phyloP scores from a whole-genome alignment of 2,113 vertebrate species.

The Pontoporia blainvillei region DNA sequence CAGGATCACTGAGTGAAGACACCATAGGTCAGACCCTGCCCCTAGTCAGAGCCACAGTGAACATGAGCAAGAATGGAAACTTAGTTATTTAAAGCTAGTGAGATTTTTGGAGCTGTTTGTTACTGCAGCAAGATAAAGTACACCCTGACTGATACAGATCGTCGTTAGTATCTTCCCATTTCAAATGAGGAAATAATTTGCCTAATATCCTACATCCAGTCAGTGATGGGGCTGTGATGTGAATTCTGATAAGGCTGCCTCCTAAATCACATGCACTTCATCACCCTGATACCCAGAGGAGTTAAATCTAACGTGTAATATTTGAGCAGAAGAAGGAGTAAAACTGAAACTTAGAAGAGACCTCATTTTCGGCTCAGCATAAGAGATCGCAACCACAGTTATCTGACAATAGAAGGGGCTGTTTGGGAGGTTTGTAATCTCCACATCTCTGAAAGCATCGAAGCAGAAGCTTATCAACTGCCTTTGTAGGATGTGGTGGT shows the following conservation, averaged over 20 bases:
- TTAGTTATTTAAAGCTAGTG: neutral
- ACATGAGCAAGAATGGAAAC: neutral
- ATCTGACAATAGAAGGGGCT: neutral
- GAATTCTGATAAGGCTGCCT: neutral
- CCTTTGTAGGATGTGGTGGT: neutral
- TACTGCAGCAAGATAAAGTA: neutral
- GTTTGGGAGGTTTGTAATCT: neutral
- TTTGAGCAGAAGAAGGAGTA: neutral
- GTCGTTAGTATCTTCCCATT: neutral
- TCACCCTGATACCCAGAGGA: rapidly evolving
- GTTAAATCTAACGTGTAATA: neutral
- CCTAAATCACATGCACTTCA: rapidly evolving
- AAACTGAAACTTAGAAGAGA: neutral
- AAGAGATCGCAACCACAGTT: neutral
- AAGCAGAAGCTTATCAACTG: neutral
- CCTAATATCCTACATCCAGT: neutral
- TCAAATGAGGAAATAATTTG: neutral
- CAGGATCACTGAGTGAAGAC: neutral
- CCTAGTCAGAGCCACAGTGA: neutral
- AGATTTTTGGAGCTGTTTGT: neutral
- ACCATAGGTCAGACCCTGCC: neutral
- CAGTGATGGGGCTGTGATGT: neutral
- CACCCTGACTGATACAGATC: neutral
- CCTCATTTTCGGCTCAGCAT: neutral
- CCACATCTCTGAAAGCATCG: neutral